A percentile compares a stretch with the other conserved stretches of the same genome.
phyloP scores from a whole-genome alignment of 2,888 invertebrate genomes.

The Drosophila barbarae region DNA sequence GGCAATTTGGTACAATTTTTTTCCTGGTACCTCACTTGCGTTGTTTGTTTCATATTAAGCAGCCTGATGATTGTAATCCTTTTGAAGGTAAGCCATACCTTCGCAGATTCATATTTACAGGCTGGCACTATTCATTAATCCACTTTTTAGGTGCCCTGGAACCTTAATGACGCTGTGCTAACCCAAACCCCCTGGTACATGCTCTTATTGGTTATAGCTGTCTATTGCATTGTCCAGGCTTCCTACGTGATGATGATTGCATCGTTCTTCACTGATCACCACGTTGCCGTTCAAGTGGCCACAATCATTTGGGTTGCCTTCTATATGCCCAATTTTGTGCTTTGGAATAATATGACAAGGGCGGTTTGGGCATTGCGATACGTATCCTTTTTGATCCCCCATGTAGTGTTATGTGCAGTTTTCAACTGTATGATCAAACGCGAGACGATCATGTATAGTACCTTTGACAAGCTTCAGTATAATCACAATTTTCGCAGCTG shows the following conservation, averaged over 20 bases:
- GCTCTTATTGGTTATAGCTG: constrained; percentile 84
- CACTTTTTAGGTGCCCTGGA: constrained; percentile 77
- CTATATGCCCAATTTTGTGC: constrained; percentile 85
- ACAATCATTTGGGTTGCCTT: constrained; percentile 87
- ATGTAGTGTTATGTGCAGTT: constrained; percentile 85
- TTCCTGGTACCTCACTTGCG: constrained; percentile 89
- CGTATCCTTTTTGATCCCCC: constrained; percentile 82
- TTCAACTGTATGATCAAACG: constrained; percentile 43
- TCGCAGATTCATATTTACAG: background rate
- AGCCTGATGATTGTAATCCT: constrained; percentile 81
- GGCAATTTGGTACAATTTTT: constrained; percentile 89
- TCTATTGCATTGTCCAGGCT: constrained; percentile 85
- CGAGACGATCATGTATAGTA: constrained; percentile 41
- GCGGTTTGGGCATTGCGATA: constrained; percentile 23
- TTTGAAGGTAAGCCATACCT: constrained; percentile 68
- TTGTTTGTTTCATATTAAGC: constrained; percentile 83
- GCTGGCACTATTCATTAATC: background rate
- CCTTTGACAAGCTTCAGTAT: constrained; percentile 21
- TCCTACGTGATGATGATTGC: constrained; percentile 88
- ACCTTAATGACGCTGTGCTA: constrained; percentile 82
- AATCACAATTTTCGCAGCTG: constrained; percentile 4
- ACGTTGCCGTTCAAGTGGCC: constrained; percentile 85
- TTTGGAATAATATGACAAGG: constrained; percentile 72
- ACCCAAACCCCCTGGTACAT: constrained; percentile 84
- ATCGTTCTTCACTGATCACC: constrained; percentile 88